Evolutionary conservation across 1,140 invertebrate species (phyloP).

Genomic region (Euschistus heros): DNA sequence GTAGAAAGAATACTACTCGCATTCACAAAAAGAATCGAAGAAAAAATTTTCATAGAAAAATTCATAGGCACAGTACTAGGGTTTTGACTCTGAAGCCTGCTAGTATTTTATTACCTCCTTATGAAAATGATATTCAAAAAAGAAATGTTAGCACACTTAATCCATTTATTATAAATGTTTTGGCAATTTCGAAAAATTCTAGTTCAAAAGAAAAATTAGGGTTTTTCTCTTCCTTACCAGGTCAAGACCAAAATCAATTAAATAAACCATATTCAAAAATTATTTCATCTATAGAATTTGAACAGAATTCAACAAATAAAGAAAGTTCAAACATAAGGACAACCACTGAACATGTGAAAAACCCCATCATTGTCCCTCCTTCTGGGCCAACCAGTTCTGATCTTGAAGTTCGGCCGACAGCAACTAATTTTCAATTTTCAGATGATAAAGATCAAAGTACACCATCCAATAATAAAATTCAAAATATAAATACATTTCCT

Average conservation of each 20-base stretch:
- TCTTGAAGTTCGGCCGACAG: background rate
- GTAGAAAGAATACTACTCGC: too few relatives aligned
- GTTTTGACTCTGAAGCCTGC: slow-evolving; percentile 4
- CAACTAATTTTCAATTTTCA: background rate
- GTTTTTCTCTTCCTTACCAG: background rate
- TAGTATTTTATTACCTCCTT: slow-evolving; percentile 18
- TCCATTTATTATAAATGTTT: too few relatives aligned
- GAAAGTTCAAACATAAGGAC: too few relatives aligned
- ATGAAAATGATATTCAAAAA: background rate
- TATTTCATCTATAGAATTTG: too few relatives aligned
- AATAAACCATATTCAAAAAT: too few relatives aligned
- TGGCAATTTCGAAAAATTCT: too few relatives aligned
- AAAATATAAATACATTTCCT: background rate
- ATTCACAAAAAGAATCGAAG: too few relatives aligned
- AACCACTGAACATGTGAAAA: too few relatives aligned
- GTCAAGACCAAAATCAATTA: background rate
- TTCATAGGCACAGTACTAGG: slow-evolving; percentile 20
- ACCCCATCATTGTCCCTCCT: too few relatives aligned
- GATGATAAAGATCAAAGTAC: background rate
- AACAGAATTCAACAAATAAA: too few relatives aligned
- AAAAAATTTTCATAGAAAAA: background rate
- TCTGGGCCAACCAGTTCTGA: background rate
- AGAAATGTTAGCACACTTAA: too few relatives aligned
- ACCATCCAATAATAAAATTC: background rate
- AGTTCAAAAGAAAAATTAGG: too few relatives aligned